Conservation (phyloP, 2,797 vertebrate species). For the Manis pentadactyla region DNA sequence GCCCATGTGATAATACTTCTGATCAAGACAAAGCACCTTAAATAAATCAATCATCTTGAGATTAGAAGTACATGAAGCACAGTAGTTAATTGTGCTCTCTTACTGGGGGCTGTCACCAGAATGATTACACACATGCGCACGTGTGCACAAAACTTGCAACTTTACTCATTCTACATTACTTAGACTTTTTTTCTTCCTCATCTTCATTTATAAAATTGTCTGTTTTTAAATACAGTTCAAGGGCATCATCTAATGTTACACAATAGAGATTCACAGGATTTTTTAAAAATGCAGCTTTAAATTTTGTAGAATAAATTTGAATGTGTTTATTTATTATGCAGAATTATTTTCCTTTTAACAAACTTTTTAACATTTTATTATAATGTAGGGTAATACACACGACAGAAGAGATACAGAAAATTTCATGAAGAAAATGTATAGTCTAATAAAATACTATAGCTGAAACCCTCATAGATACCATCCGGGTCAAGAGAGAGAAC, state of each 20-base stretch:
- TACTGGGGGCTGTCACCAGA: neutral
- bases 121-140: neutral
- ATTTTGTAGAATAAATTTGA: neutral
- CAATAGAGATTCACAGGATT: neutral
- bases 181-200: neutral
- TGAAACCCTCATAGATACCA: fast-evolving
- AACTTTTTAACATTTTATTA: neutral
- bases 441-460: neutral
- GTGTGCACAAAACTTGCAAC: fast-evolving
- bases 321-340: neutral
- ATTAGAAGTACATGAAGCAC: fast-evolving
- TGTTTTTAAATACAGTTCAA: neutral
- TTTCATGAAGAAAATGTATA: neutral
- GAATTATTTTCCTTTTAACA: neutral
- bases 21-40: constrained; percentile 42
- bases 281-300: neutral
- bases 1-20: neutral
- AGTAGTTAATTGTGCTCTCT: neutral
- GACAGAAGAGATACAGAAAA: neutral
- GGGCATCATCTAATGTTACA: neutral
- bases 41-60: neutral
- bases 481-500: fast-evolving
- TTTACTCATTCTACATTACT: fast-evolving
- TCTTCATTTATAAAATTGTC: neutral
- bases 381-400: fast-evolving